These are phyloP conservation scores for Dendroctonus valens DNA, from an alignment of 1,140 invertebrate genomes.

Conservation along the genomic window DNA sequence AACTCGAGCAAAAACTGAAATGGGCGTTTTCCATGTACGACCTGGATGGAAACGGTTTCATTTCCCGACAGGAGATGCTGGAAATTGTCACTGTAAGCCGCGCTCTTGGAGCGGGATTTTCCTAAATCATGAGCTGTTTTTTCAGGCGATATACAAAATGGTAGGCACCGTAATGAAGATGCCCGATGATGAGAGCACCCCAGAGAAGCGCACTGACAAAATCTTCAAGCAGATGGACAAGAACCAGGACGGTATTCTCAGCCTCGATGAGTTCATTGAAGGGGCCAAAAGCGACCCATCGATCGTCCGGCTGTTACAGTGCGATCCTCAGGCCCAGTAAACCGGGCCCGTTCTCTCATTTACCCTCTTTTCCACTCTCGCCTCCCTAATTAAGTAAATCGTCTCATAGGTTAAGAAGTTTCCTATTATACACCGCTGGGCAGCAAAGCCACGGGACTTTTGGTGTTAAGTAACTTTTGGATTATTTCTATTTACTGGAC, in stretches of 20 bases:
- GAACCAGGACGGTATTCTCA: conserved; percentile 94
- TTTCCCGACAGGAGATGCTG: conserved; percentile 93
- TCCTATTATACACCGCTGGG: too few relatives aligned
- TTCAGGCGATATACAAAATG: conserved; percentile 98
- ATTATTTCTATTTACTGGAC: too few relatives aligned
- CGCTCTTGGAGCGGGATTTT: conserved; percentile 2
- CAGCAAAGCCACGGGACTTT: too few relatives aligned
- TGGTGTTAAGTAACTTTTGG: too few relatives aligned
- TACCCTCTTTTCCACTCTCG: conserved; percentile 14
- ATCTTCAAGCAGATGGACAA: conserved; percentile 99
- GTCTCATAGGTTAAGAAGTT: too few relatives aligned
- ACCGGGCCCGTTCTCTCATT: conserved; percentile 21
- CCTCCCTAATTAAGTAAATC: neutral
- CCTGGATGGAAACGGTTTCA: conserved; percentile 91
- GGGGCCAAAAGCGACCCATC: conserved; percentile 98
- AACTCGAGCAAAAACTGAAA: conserved; percentile 95
- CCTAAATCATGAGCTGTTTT: neutral
- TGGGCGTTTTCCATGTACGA: conserved; percentile 99
- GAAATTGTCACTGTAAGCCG: conserved; percentile 90
- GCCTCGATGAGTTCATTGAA: conserved; percentile 96
- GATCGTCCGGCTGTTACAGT: conserved; percentile 94
- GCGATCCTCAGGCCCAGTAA: conserved; percentile 85
- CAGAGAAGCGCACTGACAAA: conserved; percentile 97
- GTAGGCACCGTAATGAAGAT: conserved; percentile 99
- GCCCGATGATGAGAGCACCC: conserved; percentile 98